Conservation (phyloP, 2,113 vertebrate species). For the Phalacrocorax pelagicus region DNA sequence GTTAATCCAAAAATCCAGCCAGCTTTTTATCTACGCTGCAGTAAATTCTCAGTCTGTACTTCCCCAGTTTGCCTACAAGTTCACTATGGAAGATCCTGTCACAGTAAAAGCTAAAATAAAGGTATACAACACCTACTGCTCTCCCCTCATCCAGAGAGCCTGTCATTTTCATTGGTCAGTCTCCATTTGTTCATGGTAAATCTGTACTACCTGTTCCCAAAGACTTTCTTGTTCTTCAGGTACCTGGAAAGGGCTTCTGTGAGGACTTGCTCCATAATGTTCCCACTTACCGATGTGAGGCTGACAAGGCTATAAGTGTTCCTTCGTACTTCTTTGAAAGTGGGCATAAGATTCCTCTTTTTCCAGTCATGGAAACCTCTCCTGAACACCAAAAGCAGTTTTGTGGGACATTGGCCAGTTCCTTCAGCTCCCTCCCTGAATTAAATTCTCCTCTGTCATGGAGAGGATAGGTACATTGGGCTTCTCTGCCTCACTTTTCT, state of each 20-base stretch:
- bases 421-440: neutral
- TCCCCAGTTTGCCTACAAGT: neutral
- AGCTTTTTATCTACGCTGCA: neutral
- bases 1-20: neutral
- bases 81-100: neutral
- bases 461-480: neutral
- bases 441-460: neutral
- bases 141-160: neutral
- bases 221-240: neutral
- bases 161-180: neutral
- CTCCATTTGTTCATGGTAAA: neutral
- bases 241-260: neutral
- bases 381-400: neutral
- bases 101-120: neutral
- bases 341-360: neutral
- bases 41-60: neutral
- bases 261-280: neutral
- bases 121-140: neutral
- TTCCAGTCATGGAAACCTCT: neutral
- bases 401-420: neutral
- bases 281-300: neutral
- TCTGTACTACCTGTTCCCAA: neutral
- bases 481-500: neutral
- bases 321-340: neutral
- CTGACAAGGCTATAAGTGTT: neutral